These are phyloP conservation scores for Pollenia labialis DNA, from an alignment of 2,888 invertebrate species.

Conservation along the genomic window DNA sequence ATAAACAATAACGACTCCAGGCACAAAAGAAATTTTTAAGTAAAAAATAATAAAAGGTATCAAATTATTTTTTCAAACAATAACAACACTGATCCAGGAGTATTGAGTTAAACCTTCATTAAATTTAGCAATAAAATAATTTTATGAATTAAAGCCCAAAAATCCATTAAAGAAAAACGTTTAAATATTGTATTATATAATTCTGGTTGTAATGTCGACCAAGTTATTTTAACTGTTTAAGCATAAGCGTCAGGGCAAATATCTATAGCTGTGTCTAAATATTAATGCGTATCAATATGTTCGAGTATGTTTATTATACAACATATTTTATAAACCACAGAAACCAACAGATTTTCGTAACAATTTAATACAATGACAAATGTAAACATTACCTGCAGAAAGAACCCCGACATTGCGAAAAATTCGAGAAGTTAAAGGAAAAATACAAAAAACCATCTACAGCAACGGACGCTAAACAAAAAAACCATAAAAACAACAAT, in stretches of 20 bases:
- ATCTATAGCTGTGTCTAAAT: not conserved
- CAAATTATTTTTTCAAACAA: constrained; percentile 14
- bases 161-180: constrained; percentile 14
- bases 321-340: constrained; percentile 45
- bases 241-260: not conserved
- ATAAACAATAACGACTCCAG: not conserved
- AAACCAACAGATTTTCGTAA: constrained; percentile 37
- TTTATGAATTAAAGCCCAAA: not conserved
- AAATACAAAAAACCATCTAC: not conserved
- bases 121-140: constrained; percentile 13
- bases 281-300: constrained; percentile 12
- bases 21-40: not conserved
- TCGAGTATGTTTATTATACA: not conserved
- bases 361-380: constrained; percentile 43
- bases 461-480: not conserved
- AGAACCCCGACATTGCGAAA: constrained; percentile 14
- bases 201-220: not conserved
- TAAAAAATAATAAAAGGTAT: constrained; percentile 15
- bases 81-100: not conserved
- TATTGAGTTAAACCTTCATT: not conserved
- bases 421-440: not conserved
- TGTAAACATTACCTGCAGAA: constrained; percentile 50
- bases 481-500: constrained; percentile 25
- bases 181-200: constrained; percentile 5
- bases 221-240: constrained; percentile 11